Conservation (phyloP, 2,888 invertebrate genomes). For the Exocentrus adspersus region DNA sequence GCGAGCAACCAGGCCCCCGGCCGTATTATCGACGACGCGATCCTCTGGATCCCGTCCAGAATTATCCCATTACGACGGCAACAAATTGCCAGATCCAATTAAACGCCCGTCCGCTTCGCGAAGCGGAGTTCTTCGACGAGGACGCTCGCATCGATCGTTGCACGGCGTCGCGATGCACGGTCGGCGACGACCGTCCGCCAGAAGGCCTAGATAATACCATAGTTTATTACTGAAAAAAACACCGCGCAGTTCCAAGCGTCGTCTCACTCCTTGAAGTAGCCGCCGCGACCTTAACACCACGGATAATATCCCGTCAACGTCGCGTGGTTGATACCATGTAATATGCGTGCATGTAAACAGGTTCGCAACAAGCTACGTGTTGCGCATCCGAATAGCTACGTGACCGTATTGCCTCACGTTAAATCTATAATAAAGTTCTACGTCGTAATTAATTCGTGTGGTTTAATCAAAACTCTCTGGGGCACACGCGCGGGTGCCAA, state of each 20-base stretch:
- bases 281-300: too few relatives aligned
- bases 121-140: too few relatives aligned
- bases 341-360: too few relatives aligned
- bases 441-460: constrained; percentile 14
- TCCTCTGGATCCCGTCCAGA: not conserved
- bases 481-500: constrained; percentile 11
- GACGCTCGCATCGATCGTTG: not conserved
- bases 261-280: too few relatives aligned
- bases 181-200: not conserved
- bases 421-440: constrained; percentile 7
- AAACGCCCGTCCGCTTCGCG: not conserved
- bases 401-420: too few relatives aligned
- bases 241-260: too few relatives aligned
- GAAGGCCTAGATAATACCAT: too few relatives aligned
- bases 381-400: constrained; percentile 9
- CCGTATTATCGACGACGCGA: not conserved
- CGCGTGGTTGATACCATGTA: too few relatives aligned
- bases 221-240: too few relatives aligned
- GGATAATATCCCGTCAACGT: too few relatives aligned
- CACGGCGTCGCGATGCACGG: not conserved
- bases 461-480: constrained; percentile 28
- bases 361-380: too few relatives aligned
- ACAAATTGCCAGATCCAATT: constrained; percentile 3
- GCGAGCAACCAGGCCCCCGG: not conserved
- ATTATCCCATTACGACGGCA: not conserved